These are phyloP conservation scores for Heterochromis multidens DNA, from an alignment of 2,113 vertebrate species.

Conservation along the genomic window DNA sequence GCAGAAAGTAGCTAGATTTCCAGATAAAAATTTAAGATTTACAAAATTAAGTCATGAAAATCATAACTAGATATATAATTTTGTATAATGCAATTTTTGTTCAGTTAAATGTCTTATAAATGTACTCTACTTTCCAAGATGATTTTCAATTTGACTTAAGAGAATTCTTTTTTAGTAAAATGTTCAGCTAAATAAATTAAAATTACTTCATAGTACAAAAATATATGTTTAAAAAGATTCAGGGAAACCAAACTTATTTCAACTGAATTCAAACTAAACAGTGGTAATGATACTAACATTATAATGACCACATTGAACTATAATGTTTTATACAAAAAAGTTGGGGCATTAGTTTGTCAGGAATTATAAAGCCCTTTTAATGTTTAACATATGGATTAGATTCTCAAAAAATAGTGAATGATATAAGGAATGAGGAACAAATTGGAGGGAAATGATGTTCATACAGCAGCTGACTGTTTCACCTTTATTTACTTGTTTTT, in stretches of 20 bases:
- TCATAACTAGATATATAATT: not conserved
- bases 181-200: not conserved
- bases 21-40: not conserved
- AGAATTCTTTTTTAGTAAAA: not conserved
- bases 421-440: not conserved
- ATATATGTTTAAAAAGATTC: not conserved
- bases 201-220: not conserved
- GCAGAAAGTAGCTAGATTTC: not conserved
- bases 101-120: not conserved
- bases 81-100: not conserved
- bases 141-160: not conserved
- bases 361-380: not conserved
- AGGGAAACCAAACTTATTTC: not conserved
- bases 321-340: not conserved
- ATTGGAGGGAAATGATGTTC: not conserved
- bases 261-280: not conserved
- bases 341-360: not conserved
- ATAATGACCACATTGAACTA: not conserved
- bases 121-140: not conserved
- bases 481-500: not conserved
- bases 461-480: not conserved
- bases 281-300: not conserved
- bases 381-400: not conserved
- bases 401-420: accelerated
- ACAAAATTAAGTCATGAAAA: not conserved